Evolutionary conservation across 2,113 vertebrate species (phyloP).

Genomic region (Gambusia holbrooki): DNA sequence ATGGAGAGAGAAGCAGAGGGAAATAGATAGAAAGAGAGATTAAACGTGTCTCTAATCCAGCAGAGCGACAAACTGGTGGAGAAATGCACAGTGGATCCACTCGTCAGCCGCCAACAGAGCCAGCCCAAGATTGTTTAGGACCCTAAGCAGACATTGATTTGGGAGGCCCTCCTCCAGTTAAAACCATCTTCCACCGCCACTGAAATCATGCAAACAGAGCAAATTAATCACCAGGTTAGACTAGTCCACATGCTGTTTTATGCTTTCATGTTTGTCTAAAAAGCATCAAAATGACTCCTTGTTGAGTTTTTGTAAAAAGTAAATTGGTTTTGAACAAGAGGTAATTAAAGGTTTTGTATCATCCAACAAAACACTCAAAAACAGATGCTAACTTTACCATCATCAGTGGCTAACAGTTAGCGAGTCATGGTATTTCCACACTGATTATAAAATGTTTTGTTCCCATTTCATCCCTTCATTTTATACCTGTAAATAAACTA

Average conservation of each 20-base stretch:
- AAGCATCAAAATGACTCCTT: background rate
- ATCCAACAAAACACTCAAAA: background rate
- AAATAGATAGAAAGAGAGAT: constrained; percentile 56
- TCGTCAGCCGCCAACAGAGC: background rate
- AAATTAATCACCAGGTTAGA: background rate
- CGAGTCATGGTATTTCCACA: too few species aligned
- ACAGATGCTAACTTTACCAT: background rate
- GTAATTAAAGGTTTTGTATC: background rate
- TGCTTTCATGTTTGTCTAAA: background rate
- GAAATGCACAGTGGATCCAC: constrained; percentile 60
- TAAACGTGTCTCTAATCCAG: constrained; percentile 72
- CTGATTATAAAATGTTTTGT: background rate
- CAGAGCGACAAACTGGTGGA: constrained; percentile 47
- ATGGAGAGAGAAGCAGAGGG: background rate
- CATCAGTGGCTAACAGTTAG: background rate
- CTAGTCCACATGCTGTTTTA: background rate
- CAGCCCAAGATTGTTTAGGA: background rate
- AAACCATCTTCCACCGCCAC: background rate
- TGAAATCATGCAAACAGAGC: too few species aligned
- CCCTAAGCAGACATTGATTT: background rate
- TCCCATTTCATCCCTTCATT: background rate
- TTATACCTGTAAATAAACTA: background rate
- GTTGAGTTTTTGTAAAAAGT: background rate
- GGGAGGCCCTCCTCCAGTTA: background rate
- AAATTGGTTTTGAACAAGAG: background rate